Base-by-base conservation (phyloP, 2,797 vertebrate genomes). In the Anguilla megastoma region DNA sequence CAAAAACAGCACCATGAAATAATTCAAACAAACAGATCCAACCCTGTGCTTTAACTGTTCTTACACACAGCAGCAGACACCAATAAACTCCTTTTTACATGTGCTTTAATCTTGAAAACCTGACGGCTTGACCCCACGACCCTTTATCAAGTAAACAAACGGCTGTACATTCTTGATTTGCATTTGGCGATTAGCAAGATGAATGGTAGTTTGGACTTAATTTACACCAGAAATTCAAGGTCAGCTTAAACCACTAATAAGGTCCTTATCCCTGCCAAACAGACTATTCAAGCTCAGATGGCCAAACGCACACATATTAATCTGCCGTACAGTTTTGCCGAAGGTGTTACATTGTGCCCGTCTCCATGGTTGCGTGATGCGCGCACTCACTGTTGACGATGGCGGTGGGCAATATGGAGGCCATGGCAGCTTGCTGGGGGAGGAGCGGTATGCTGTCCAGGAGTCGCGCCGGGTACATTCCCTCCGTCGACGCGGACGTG, bases 351-450 rank as follows among this genome's bases (percentile, higher is more conserved):
- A 48, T 48, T 86, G 88, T 90, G 91, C 90, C 94, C 90, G 89
- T 52, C 90, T 86, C 92, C 86, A 89, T 16, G 50, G n/a, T 27
- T 30, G 12, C 50, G 27, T 8, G 56, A 12, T 56, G 9, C 58
- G 76, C 18, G 27, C 92, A 97, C 99, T 98, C 96, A 99, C 99
- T 99, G 96, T 99, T 99, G 94, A 99, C 98, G 94, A 99, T 99
- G 94, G 99, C 99, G 6, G 99, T 99, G 88, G 99, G 99, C 95
- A 99, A 95, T 93, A 99, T 99, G 94, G 99, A 99, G 87, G 99
- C 99, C 99, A 99, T 99, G 45, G 98, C 98, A 88, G 99, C 99
- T 95, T 99, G 99, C 96, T 99, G 99, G 58, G 99, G 99, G 92
- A 99, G 97, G 93, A 99, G 94, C 92, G 99, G 98, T 96, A 99